Conservation (phyloP, 2,797 vertebrate species). For the Macropodus opercularis region DNA sequence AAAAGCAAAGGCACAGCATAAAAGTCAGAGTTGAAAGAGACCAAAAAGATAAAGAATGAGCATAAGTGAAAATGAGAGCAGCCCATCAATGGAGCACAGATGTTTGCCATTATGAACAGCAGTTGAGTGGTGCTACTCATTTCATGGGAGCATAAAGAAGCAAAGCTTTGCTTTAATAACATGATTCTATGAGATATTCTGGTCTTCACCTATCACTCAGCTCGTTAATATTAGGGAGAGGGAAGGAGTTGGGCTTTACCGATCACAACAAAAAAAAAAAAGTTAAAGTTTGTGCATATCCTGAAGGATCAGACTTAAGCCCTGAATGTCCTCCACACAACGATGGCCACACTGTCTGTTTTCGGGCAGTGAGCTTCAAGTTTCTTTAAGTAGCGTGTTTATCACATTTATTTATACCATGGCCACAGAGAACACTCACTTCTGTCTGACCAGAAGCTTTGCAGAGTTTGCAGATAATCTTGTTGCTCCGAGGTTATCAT, state of each 20-base stretch:
- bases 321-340: neutral
- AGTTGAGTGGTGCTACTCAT: slow-evolving; percentile 6
- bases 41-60: slow-evolving; percentile 2
- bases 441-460: slow-evolving; percentile 14
- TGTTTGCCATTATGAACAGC: slow-evolving; percentile 23
- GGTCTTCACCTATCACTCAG: slow-evolving; percentile 10
- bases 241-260: neutral
- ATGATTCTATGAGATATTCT: neutral
- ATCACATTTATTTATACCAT: slow-evolving; percentile 12
- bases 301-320: slow-evolving; percentile 1
- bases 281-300: slow-evolving; percentile 2
- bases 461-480: slow-evolving; percentile 18
- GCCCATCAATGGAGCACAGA: slow-evolving; percentile 35
- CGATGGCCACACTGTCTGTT: slow-evolving; percentile 1
- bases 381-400: slow-evolving; percentile 11
- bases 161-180: neutral
- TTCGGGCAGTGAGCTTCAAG: slow-evolving; percentile 2
- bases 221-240: slow-evolving; percentile 5
- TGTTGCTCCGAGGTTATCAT: slow-evolving; percentile 12
- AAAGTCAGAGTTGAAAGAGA: slow-evolving; percentile 45
- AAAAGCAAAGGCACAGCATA: slow-evolving; percentile 39
- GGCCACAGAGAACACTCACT: slow-evolving; percentile 4
- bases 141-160: slow-evolving; percentile 6
- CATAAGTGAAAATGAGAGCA: slow-evolving; percentile 29
- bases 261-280: slow-evolving; percentile 7